phyloP scores from a whole-genome alignment of 2,888 invertebrate species.

The Chaetogeoica ovagalla region DNA sequence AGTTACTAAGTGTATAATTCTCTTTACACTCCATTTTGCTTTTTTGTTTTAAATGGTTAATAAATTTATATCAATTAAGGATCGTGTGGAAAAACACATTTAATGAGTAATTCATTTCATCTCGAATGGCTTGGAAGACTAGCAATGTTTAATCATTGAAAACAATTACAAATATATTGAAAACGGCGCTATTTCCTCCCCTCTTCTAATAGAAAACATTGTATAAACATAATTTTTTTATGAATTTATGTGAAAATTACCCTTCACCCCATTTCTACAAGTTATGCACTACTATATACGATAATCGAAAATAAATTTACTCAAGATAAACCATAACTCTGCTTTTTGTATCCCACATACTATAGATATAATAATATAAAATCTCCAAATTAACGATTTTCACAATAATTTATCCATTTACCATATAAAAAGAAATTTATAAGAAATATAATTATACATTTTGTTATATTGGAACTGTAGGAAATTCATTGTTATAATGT shows the following conservation, averaged over 20 bases:
- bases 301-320: neutral
- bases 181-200: too few species aligned
- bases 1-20: neutral
- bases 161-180: too few species aligned
- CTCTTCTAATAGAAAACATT: too few species aligned
- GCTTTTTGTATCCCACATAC: neutral
- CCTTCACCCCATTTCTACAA: too few species aligned
- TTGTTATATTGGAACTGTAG: neutral
- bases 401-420: too few species aligned
- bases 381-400: too few species aligned
- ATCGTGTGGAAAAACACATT: neutral
- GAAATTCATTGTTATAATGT: neutral
- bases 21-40: constrained; percentile 3
- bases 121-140: neutral
- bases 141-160: neutral
- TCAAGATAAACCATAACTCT: neutral
- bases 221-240: too few species aligned
- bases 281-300: too few species aligned
- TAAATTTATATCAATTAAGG: neutral
- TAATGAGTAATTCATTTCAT: neutral
- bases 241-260: too few species aligned
- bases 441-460: too few species aligned
- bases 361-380: neutral
- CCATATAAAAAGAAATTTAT: too few species aligned
- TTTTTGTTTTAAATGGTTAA: constrained; percentile 2